These are phyloP conservation scores for Montipora sp. DNA, from an alignment of 64 coral and sea anemone genomes.

Conservation along the genomic window DNA sequence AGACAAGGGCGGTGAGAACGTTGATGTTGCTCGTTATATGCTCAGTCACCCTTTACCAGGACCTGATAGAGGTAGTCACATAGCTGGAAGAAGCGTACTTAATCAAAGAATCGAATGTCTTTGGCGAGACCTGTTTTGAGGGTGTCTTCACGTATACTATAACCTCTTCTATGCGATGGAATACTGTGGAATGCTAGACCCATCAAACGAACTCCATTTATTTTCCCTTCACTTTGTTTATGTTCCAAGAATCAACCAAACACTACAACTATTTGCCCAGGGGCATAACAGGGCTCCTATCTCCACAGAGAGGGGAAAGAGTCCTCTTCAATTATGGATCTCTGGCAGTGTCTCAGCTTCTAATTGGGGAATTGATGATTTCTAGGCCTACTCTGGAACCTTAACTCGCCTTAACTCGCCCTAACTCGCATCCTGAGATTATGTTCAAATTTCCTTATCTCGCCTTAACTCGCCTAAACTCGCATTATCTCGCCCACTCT, in stretches of 20 bases:
- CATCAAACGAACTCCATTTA: constrained; percentile 20
- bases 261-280: not conserved
- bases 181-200: not conserved
- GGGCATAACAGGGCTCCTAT: constrained; percentile 15
- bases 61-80: constrained; percentile 8
- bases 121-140: constrained; percentile 13
- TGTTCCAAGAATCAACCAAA: constrained; percentile 23
- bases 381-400: too few species aligned
- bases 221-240: constrained; percentile 34
- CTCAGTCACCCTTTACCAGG: constrained; percentile 19
- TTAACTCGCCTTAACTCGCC: too few species aligned
- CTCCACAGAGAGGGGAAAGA: not conserved
- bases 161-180: constrained; percentile 17
- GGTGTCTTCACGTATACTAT: not conserved
- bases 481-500: too few species aligned
- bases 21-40: constrained; percentile 31
- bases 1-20: constrained; percentile 36
- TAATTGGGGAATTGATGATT: not conserved
- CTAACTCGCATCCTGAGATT: too few species aligned
- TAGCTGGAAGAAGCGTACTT: constrained; percentile 18
- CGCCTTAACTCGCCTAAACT: too few species aligned
- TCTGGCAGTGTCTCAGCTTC: constrained; percentile 10
- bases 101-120: constrained; percentile 44
- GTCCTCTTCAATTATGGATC: constrained; percentile 17
- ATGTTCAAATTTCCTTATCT: too few species aligned